Evolutionary conservation across 2,888 invertebrate genomes (phyloP), one percentile per base, ranked within the genome.

Genomic region (Alviniconcha strummeri): DNA sequence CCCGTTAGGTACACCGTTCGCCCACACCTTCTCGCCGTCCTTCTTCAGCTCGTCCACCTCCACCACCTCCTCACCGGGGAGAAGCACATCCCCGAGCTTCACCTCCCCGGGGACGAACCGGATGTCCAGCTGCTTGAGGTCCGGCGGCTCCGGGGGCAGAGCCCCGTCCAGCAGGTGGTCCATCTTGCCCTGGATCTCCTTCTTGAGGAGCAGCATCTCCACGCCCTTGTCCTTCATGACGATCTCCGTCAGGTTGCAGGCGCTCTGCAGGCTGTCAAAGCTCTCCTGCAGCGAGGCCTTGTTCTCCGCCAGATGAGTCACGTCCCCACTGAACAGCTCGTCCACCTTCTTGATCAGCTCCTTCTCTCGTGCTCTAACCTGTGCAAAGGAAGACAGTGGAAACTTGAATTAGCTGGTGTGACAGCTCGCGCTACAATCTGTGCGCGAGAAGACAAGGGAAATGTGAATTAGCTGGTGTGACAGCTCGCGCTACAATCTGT

Each of bases 201-300:
- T 91, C 87, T 93, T 92, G 13, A 93, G 84, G 6, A 93, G 88
- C 60, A 93, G 87, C 86, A 93, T 90, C 87, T 93, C 93, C 19
- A 93, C 90, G 17, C 91, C 91, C 83, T 90, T 90, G 83, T 92
- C 92, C 82, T 91, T 91, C 87, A 93, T 88, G 56, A 93, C 91
- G 57, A 93, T 90, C 81, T 92, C 92, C 3, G 93, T 92, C 57
- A 92, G 84, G 83, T 91, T 90, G 84, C 91, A 91, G 1, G 92
- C 91, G 77, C 88, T 91, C 85, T 92, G 89, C 55, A 93, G 86
- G 69, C 88, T 90, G 56, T 92, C 92, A 55, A 91, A 84, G 79
- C 89, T 91, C 83, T 91, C 91, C 82, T 91, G 90, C 36, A 92
- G 85, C 86, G 88, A 88, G 57, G 91, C 88, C 86, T 91, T 92